Evolutionary conservation across 1,140 invertebrate genomes (phyloP), one percentile per base, ranked within the genome.

Genomic region (Platorchestia sp.): DNA sequence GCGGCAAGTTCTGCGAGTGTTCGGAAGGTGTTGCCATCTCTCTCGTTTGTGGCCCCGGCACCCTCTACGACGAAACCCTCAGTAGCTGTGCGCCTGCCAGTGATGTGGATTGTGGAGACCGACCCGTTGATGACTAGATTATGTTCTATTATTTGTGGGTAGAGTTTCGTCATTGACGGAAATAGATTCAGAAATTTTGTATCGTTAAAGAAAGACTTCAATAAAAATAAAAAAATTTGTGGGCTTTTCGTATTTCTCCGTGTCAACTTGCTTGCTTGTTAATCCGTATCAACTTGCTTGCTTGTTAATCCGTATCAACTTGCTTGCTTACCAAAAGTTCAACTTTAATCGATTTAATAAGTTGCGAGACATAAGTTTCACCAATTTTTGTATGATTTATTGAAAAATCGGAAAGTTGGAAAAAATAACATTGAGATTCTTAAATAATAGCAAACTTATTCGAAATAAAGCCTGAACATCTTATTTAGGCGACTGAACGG

Each of bases 1-100:
- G 91, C 91, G 91, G 44, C 22, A 47, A 47, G 6, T 93, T 93
- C 45, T 93, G 91, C 91, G 91, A 93, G 45, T 93, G 91, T 93
- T 93, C 91, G 10, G 47, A 93, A 19, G 91, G 91, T 10, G 0
- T 93, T 16, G 91, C 91, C 43, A 44, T 44, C 44, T 10, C 43
- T 10, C 91, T 93, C 36, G 47, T 44, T 36, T 93, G 91, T n/a
- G 19, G 44, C 40, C 91, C 91, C 0, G 43, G 44, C 22, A 93
- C 91, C 7, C 45, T 93, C 14, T 93, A 1, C 10, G 91, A 93
- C 40, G 7, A 19, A 0, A n/a, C 7, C 10, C 43, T 45, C 14
- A 44, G 44, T 7, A 41, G 7, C 91, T 93, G 91, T 44, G 45
- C 43, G 0, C 22, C 44, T 6, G 91, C 91, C 36, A 19, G 41